Evolutionary conservation across 2,797 vertebrate species (phyloP).

Genomic region (Rhincodon typus): DNA sequence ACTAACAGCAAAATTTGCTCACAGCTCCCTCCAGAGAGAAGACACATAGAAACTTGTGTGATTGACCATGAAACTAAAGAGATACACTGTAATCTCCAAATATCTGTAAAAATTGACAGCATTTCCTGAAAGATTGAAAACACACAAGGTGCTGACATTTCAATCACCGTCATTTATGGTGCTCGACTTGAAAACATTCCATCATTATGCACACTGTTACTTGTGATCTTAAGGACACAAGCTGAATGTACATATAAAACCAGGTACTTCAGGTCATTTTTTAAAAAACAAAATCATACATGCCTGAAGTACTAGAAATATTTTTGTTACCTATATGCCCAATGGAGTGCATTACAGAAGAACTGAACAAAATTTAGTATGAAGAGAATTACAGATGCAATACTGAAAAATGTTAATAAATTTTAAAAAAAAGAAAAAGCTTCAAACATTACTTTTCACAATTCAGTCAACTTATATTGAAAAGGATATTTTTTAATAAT

Average conservation of each 20-base stretch:
- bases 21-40: constrained; percentile 11
- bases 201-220: constrained; percentile 24
- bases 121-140: constrained; percentile 34
- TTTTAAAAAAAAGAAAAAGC: not conserved
- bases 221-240: constrained; percentile 26
- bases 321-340: not conserved
- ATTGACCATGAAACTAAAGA: constrained; percentile 33
- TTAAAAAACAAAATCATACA: not conserved
- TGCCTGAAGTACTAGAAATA: not conserved
- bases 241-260: not conserved
- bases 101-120: constrained; percentile 31
- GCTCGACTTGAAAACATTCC: constrained; percentile 25
- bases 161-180: constrained; percentile 34
- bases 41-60: constrained; percentile 18
- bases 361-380: not conserved
- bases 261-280: not conserved
- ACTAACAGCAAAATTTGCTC: constrained; percentile 23
- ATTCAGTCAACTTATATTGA: not conserved
- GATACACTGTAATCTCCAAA: not conserved
- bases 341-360: not conserved
- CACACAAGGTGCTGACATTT: constrained; percentile 31
- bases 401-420: not conserved
- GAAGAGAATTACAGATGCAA: not conserved
- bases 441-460: not conserved
- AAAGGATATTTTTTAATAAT: not conserved